Percentiles rank a stretch among this genome's conserved stretches.
These are phyloP conservation scores for Helleia helle DNA, from an alignment of 2,888 invertebrate genomes.

Conservation along the genomic window DNA sequence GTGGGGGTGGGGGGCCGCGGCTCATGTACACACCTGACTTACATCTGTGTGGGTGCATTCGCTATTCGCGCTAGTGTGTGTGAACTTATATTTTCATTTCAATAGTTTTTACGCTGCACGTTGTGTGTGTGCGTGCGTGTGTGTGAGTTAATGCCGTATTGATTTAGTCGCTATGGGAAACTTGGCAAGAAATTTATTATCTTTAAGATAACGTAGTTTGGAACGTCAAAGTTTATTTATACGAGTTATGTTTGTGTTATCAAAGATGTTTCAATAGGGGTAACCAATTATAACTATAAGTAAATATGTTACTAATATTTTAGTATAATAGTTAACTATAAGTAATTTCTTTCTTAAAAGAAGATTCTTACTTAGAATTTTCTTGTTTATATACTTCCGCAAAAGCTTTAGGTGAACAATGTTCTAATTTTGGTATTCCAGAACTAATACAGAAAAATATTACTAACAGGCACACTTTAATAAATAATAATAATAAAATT, in stretches of 20 bases:
- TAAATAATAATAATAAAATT: no score
- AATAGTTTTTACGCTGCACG: conserved; percentile 65
- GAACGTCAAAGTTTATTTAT: conserved; percentile 10
- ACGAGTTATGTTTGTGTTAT: neutral
- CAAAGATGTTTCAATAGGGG: neutral
- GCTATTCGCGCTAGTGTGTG: conserved; percentile 30
- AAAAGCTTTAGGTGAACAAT: no score
- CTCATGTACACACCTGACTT: conserved; percentile 43
- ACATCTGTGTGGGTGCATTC: conserved; percentile 34
- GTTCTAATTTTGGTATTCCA: no score
- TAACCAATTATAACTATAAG: no score
- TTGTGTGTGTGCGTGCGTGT: conserved; percentile 44
- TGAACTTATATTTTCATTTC: conserved; percentile 67
- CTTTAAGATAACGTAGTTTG: conserved; percentile 35
- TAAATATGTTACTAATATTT: no score
- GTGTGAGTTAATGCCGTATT: conserved; percentile 70
- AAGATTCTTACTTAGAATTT: no score
- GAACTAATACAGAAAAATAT: no score
- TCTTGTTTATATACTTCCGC: no score
- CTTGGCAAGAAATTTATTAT: conserved; percentile 58
- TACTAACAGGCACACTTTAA: no score
- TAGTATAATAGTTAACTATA: no score
- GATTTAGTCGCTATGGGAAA: conserved; percentile 49
- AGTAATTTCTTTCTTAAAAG: no score
- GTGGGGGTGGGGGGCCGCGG: conserved; percentile 31